Evolutionary conservation across 2,888 invertebrate genomes (phyloP).

Genomic region (Anarsia innoxiella): DNA sequence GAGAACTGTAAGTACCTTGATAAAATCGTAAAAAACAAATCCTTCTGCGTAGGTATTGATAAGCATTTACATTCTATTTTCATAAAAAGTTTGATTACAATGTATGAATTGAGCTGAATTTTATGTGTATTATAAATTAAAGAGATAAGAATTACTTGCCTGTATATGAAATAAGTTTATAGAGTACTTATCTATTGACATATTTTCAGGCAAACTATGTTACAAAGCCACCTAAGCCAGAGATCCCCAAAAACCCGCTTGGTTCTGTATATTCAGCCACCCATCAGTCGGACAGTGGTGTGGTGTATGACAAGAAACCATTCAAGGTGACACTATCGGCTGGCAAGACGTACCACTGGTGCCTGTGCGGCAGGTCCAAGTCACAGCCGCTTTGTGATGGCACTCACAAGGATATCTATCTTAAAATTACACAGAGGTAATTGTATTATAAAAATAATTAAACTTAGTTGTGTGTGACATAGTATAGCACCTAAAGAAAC

Average conservation of each 20-base stretch:
- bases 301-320: constrained; percentile 91
- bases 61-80: no score
- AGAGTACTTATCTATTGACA: no score
- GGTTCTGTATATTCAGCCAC: constrained; percentile 76
- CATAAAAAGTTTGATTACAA: no score
- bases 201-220: constrained; percentile 51
- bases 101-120: no score
- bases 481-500: no score
- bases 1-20: no score
- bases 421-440: constrained; percentile 83
- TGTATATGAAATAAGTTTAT: no score
- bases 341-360: constrained; percentile 92
- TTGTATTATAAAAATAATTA: not conserved
- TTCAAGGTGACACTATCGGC: constrained; percentile 84
- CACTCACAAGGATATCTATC: constrained; percentile 85
- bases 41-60: no score
- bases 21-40: no score
- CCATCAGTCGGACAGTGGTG: constrained; percentile 82
- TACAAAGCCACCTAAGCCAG: constrained; percentile 57
- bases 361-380: constrained; percentile 94
- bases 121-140: constrained; percentile 2
- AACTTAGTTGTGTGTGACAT: no score
- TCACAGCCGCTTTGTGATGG: constrained; percentile 97
- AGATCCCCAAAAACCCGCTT: constrained; percentile 81
- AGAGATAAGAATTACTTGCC: constrained; percentile 1